Conservation (phyloP, 2,888 invertebrate genomes). For the Dastarcus helophoroides region DNA sequence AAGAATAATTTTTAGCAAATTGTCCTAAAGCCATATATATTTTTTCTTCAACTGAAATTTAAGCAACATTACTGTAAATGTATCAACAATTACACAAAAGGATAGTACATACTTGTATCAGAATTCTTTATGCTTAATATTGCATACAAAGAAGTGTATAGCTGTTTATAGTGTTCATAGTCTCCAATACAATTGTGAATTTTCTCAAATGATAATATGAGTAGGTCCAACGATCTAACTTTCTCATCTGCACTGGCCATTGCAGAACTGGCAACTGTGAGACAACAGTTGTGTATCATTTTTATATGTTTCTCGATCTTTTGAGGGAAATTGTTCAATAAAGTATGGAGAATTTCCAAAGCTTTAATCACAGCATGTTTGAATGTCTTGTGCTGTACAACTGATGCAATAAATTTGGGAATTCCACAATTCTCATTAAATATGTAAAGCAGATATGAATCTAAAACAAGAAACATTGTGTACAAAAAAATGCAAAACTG, state of each 20-base stretch:
- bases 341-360: conserved; percentile 26
- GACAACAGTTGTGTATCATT: conserved; percentile 22
- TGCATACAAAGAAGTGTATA: conserved; percentile 15
- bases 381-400: conserved; percentile 2
- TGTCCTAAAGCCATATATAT: conserved; percentile 23
- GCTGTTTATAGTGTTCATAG: conserved; percentile 15
- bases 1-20: conserved; percentile 24
- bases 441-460: conserved; percentile 7
- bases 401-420: conserved; percentile 1
- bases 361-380: conserved; percentile 17
- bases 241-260: conserved; percentile 21
- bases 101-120: conserved; percentile 18
- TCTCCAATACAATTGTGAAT: conserved; percentile 17
- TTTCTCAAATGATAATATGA: conserved; percentile 23
- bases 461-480: conserved; percentile 3
- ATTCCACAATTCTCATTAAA: conserved; percentile 9
- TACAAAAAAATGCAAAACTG: too few relatives aligned
- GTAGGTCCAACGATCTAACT: conserved; percentile 22
- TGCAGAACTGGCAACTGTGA: conserved; percentile 19
- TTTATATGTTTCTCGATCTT: conserved; percentile 24
- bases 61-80: background rate
- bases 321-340: conserved; percentile 26
- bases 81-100: background rate
- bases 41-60: conserved; percentile 25
- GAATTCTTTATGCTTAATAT: conserved; percentile 16